phyloP scores from a whole-genome alignment of 2,888 invertebrate genomes.

The Blastobasis adustella region DNA sequence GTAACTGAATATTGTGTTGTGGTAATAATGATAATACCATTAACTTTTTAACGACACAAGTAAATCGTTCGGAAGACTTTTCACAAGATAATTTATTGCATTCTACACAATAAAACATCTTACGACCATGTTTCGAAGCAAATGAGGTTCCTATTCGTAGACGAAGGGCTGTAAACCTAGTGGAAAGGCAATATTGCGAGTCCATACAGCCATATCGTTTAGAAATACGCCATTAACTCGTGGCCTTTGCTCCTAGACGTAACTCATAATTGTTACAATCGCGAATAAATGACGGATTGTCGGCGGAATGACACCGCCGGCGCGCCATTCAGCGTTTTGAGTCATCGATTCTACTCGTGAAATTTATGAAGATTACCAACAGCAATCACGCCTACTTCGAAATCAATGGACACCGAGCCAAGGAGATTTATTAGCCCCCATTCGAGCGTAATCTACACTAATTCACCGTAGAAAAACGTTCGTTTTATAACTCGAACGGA shows the following conservation, averaged over 20 bases:
- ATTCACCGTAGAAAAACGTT: constrained; percentile 68
- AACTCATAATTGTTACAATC: constrained; percentile 36
- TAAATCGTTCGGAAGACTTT: too few species aligned
- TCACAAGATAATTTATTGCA: too few species aligned
- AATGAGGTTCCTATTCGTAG: too few species aligned
- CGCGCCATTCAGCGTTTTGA: constrained; percentile 31
- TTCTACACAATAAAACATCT: too few species aligned
- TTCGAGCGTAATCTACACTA: constrained; percentile 67
- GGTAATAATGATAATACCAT: too few species aligned
- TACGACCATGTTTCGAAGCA: too few species aligned
- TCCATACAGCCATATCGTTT: too few species aligned
- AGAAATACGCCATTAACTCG: too few species aligned
- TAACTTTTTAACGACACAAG: too few species aligned
- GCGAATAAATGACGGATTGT: constrained; percentile 38
- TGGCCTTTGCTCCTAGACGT: constrained; percentile 12
- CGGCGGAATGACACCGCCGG: constrained; percentile 29
- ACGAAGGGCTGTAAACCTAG: too few species aligned
- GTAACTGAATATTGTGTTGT: too few species aligned
- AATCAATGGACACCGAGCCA: constrained; percentile 55
- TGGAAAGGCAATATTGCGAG: too few species aligned
- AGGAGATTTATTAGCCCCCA: constrained; percentile 67
- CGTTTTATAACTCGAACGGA: constrained; percentile 50
- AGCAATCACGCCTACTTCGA: constrained; percentile 59
- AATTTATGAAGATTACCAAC: constrained; percentile 66
- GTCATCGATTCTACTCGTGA: constrained; percentile 45